A percentile compares a stretch with the other conserved stretches of the same genome.
These are phyloP conservation scores for Thelaira solivaga DNA, from an alignment of 2,888 invertebrate genomes.

Conservation along the genomic window DNA sequence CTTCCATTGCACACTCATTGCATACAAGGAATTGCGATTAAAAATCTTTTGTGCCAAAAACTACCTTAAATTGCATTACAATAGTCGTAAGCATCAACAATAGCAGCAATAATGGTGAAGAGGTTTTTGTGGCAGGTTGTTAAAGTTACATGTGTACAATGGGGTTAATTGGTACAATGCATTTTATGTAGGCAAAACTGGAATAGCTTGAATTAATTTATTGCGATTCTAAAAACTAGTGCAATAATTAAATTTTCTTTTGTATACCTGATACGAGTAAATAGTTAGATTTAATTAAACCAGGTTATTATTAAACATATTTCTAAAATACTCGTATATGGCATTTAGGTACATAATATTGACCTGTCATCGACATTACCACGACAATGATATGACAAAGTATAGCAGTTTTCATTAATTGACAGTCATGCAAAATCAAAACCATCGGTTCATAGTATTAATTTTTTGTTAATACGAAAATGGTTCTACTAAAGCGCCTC, in stretches of 20 bases:
- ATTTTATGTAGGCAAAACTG: neutral
- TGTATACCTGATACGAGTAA: neutral
- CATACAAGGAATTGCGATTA: slow-evolving; percentile 19
- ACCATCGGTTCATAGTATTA: too few relatives aligned
- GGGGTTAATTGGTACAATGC: slow-evolving; percentile 33
- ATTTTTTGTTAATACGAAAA: too few relatives aligned
- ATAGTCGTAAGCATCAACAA: slow-evolving; percentile 10
- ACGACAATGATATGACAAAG: too few relatives aligned
- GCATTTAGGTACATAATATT: too few relatives aligned
- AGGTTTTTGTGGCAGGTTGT: neutral
- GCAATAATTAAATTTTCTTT: neutral
- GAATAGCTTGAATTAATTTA: slow-evolving; percentile 1
- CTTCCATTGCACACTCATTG: neutral
- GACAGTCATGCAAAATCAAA: too few relatives aligned
- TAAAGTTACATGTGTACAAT: neutral
- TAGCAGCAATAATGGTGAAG: neutral
- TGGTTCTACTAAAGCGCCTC: too few relatives aligned
- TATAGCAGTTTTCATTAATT: too few relatives aligned
- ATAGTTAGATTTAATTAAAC: too few relatives aligned
- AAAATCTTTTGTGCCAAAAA: slow-evolving; percentile 24
- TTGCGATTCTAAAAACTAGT: too few relatives aligned
- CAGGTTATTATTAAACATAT: too few relatives aligned
- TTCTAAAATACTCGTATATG: too few relatives aligned
- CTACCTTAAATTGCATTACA: slow-evolving; percentile 39
- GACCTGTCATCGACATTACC: too few relatives aligned